These are phyloP conservation scores for Acyrthosiphon pisum DNA, from an alignment of 1,140 invertebrate genomes.

Conservation along the genomic window DNA sequence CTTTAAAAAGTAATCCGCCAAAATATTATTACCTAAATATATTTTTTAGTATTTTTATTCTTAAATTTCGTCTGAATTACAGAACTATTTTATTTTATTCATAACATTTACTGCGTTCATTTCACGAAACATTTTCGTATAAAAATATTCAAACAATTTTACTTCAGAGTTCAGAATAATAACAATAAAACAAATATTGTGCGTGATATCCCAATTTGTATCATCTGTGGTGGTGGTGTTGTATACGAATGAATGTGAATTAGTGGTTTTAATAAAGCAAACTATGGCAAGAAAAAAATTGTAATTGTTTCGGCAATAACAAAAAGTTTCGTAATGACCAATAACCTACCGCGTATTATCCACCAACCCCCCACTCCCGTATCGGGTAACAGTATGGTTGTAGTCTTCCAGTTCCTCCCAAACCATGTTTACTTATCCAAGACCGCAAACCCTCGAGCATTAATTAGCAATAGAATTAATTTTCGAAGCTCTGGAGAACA, in stretches of 20 bases:
- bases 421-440: conserved; percentile 39
- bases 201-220: not conserved
- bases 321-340: conserved; percentile 41
- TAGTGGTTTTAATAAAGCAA: conserved; percentile 28
- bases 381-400: not conserved
- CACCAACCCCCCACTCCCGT: no score
- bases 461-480: conserved; percentile 55
- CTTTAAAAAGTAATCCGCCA: not conserved
- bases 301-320: conserved; percentile 35
- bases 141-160: not conserved
- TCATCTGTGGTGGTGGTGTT: not conserved
- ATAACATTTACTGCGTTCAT: not conserved
- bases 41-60: not conserved
- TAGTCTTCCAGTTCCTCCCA: conserved; percentile 30
- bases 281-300: not conserved
- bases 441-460: conserved; percentile 6
- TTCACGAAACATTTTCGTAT: not conserved
- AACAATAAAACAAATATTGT: conserved; percentile 17
- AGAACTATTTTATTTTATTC: not conserved
- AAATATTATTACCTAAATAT: not conserved
- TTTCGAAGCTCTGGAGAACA: not conserved
- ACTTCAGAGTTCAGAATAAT: not conserved
- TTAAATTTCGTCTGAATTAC: not conserved
- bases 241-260: not conserved
- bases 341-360: not conserved